Conservation (phyloP, 2,888 invertebrate genomes). For the Macrophya annulata region DNA sequence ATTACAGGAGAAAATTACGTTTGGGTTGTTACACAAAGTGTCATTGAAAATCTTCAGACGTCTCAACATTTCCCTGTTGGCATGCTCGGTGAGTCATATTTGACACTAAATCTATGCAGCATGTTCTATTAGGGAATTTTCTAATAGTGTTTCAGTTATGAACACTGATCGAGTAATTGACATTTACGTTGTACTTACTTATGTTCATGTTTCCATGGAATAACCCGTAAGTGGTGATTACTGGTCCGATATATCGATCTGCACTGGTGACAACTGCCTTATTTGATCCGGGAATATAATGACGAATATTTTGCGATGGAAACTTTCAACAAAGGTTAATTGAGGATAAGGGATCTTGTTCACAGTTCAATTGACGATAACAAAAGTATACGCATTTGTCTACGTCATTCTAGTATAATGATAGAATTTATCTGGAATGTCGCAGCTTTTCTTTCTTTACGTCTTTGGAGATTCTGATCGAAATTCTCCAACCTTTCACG, state of each 20-base stretch:
- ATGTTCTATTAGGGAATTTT: neutral
- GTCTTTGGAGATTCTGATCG: neutral
- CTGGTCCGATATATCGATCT: neutral
- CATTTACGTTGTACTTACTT: neutral
- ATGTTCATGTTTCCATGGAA: neutral
- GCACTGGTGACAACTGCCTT: neutral
- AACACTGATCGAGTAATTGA: neutral
- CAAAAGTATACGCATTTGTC: neutral
- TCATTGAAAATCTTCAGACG: constrained; percentile 90
- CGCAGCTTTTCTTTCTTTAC: constrained; percentile 1
- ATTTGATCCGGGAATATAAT: neutral
- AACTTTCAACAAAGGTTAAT: neutral
- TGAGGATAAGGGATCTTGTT: constrained; percentile 5
- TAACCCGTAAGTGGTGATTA: neutral
- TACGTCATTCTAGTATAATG: neutral
- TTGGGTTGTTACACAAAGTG: constrained; percentile 98
- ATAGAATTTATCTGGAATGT: neutral
- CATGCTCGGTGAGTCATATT: constrained; percentile 89
- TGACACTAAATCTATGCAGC: neutral
- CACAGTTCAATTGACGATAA: constrained; percentile 12
- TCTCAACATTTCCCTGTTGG: constrained; percentile 93
- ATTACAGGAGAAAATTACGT: constrained; percentile 96
- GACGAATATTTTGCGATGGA: neutral
- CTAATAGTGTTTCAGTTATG: neutral
- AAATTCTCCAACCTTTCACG: neutral